phyloP scores from a whole-genome alignment of 2,113 vertebrate genomes.

The Chrysemys picta region DNA sequence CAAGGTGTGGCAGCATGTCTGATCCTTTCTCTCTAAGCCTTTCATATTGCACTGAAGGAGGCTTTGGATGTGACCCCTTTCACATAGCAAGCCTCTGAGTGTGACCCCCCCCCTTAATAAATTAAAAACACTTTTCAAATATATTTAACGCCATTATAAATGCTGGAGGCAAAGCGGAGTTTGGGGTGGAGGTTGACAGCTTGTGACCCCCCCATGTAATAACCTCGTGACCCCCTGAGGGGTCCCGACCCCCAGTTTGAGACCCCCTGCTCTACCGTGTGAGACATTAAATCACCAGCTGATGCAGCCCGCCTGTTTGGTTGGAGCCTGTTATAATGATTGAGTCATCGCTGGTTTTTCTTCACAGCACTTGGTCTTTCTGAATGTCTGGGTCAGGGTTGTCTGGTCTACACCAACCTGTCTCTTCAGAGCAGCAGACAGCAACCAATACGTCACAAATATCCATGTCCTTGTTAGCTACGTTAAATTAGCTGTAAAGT shows the following conservation, averaged over 20 bases:
- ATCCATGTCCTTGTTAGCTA: background rate
- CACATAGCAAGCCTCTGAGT: too few relatives aligned
- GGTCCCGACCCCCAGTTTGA: too few relatives aligned
- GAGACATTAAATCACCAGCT: background rate
- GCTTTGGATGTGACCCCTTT: background rate
- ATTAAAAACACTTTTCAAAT: too few relatives aligned
- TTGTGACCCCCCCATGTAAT: too few relatives aligned
- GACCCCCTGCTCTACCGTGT: rapidly evolving
- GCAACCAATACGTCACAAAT: background rate
- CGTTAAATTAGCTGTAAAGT: rapidly evolving
- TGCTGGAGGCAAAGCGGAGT: too few relatives aligned
- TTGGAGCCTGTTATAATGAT: constrained; percentile 43
- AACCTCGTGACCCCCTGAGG: too few relatives aligned
- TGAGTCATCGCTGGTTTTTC: constrained; percentile 66
- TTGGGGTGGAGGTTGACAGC: too few relatives aligned
- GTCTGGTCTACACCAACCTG: background rate
- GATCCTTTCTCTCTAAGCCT: rapidly evolving
- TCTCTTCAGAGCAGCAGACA: background rate
- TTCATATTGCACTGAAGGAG: background rate
- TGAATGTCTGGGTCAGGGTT: constrained; percentile 43
- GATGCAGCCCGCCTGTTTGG: rapidly evolving
- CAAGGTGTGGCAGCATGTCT: background rate
- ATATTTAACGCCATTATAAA: too few relatives aligned
- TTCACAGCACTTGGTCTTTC: background rate
- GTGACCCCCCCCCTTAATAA: too few relatives aligned